A percentile compares a stretch with the other conserved stretches of the same genome.
Conservation (phyloP, 2,113 vertebrate genomes). For the Micromys minutus region DNA sequence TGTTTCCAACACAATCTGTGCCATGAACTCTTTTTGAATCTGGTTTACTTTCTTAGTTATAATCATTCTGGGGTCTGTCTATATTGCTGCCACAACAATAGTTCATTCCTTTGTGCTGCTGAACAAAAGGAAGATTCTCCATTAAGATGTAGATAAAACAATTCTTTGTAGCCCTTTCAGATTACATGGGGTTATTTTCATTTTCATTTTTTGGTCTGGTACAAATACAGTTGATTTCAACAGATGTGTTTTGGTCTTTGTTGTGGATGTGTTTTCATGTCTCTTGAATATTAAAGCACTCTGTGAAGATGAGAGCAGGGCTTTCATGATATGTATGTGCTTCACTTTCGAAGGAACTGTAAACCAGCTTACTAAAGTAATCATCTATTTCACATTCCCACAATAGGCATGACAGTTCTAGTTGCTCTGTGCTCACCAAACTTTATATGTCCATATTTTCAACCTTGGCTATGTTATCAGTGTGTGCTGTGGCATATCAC, state of each 20-base stretch:
- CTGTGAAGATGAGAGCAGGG: not conserved
- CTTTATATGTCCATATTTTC: not conserved
- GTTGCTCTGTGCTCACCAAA: not conserved
- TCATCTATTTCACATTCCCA: not conserved
- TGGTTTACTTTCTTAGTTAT: not conserved
- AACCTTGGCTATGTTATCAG: not conserved
- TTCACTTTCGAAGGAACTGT: not conserved
- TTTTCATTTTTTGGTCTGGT: not conserved
- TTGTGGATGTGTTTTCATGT: not conserved
- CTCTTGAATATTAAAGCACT: not conserved
- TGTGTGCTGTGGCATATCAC: not conserved
- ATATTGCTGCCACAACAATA: not conserved
- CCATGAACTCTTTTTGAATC: not conserved
- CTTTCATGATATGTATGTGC: not conserved
- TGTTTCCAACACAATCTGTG: not conserved
- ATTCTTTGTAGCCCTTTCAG: not conserved
- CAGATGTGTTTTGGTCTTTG: not conserved
- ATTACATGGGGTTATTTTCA: not conserved
- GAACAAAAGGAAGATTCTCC: not conserved
- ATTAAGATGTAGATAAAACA: not conserved
- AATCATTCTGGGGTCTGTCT: slow-evolving; percentile 22
- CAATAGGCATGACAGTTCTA: not conserved
- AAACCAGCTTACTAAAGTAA: not conserved
- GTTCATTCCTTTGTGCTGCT: not conserved
- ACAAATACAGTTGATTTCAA: not conserved